These are phyloP conservation scores for Lagocephalus sceleratus DNA, from an alignment of 2,797 vertebrate genomes.

Conservation along the genomic window DNA sequence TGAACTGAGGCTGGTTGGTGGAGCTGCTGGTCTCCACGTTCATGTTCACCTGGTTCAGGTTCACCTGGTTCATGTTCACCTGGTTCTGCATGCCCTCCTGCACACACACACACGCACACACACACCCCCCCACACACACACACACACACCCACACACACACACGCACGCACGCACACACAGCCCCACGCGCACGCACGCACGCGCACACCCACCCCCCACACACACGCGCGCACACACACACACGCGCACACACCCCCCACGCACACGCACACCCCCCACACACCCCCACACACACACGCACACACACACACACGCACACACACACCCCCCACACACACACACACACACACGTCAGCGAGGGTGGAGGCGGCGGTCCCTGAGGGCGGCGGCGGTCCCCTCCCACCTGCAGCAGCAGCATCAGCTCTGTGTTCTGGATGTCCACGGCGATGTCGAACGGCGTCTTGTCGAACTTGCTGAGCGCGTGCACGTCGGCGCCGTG, in stretches of 20 bases:
- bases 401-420: constrained; percentile 86
- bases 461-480: constrained; percentile 91
- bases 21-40: constrained; percentile 62
- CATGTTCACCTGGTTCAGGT: constrained; percentile 69
- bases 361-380: neutral
- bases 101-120: constrained; percentile 7
- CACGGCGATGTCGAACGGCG: constrained; percentile 86
- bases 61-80: constrained; percentile 69
- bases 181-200: neutral
- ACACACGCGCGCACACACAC: neutral
- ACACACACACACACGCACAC: constrained; percentile 5
- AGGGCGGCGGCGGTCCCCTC: neutral
- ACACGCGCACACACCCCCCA: constrained; percentile 3
- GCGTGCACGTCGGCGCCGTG: constrained; percentile 85
- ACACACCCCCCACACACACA: constrained; percentile 6
- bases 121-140: neutral
- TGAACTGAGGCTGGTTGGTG: constrained; percentile 73
- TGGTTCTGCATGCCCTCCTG: constrained; percentile 91
- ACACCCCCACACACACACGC: constrained; percentile 5
- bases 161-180: neutral
- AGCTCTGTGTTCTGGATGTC: constrained; percentile 87
- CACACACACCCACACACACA: too few relatives aligned
- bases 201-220: constrained; percentile 4
- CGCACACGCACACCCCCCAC: too few relatives aligned
- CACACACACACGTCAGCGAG: neutral